Evolutionary conservation across 1,140 invertebrate species (phyloP), one percentile per base, ranked within the genome.

Genomic region (Diabrotica undecimpunctata): DNA sequence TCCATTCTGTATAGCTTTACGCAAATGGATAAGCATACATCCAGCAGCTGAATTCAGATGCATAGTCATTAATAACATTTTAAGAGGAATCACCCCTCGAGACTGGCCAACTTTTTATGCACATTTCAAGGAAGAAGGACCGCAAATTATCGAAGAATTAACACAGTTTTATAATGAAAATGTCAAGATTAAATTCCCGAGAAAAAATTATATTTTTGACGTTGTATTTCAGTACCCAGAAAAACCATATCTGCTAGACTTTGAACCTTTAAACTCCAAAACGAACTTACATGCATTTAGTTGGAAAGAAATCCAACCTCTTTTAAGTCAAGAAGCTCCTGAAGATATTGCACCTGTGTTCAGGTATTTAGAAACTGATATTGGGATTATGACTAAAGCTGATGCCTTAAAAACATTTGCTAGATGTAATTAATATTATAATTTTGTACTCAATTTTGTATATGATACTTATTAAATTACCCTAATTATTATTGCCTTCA

Each of bases 81-180:
- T 78, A 52, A 65, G 74, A 62, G 75, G 74, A 25, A 78, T 78
- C 14, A 75, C 74, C 9, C 73, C 75, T 8, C 71, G 76, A 59
- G 76, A 78, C 68, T 78, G 75, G 75, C 76, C 76, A n/a, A 74
- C 74, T 9, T 78, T 67, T 65, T 78, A 76, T 67, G 65, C 65
- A 2, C 76, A 78, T 65, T 78, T 72, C 57, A 72, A 72, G 13
- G 74, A 75, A 55, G 76, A 78, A 55, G 75, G 75, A 7, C 68
- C 62, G 6, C 50, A 70, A 54, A 77, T 78, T 64, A 75, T 78
- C 64, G 62, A 69, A 59, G 70, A 41, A 12, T 51, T 78, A 41
- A 66, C 53, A 38, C 67, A 69, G 8, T 78, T 78, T 65, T 78
- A 67, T 56, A 69, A 69, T 58, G 66, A 66, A 25, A 70, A 74